Evolutionary conservation across 1,140 invertebrate species (phyloP).

Genomic region (Steinernema khuongi): DNA sequence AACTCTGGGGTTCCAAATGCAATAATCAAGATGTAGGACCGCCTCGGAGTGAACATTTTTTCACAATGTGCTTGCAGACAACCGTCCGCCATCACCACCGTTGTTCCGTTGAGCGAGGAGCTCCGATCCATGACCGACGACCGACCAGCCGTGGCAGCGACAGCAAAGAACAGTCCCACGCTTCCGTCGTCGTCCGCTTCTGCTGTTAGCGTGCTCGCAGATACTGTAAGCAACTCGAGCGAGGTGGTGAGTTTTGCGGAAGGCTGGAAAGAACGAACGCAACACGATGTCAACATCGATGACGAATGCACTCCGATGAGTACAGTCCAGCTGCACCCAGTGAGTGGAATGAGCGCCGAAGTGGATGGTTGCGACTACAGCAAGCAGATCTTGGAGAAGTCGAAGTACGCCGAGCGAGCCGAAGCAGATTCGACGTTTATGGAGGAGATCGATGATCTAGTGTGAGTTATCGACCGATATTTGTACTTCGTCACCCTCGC

Average conservation of each 20-base stretch:
- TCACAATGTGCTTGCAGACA: too few species aligned
- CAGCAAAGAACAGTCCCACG: background rate
- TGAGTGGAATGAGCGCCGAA: background rate
- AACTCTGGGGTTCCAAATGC: too few species aligned
- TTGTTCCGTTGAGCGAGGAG: too few species aligned
- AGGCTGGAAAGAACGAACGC: background rate
- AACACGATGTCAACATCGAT: slow-evolving; percentile 1
- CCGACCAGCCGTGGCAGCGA: background rate
- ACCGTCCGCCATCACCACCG: background rate
- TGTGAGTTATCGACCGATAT: background rate
- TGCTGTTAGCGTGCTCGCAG: too few species aligned
- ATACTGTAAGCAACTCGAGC: background rate
- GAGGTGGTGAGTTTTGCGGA: background rate
- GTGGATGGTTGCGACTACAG: slow-evolving; percentile 6
- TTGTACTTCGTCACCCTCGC: background rate
- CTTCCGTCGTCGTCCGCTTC: background rate
- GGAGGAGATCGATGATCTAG: slow-evolving; percentile 19
- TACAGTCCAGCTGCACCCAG: slow-evolving; percentile 16
- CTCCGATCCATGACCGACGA: background rate
- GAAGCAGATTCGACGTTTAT: slow-evolving; percentile 30
- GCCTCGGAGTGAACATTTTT: too few species aligned
- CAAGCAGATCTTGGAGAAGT: slow-evolving; percentile 18
- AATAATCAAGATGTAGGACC: too few species aligned
- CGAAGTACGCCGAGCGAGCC: slow-evolving; percentile 14
- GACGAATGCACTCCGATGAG: slow-evolving; percentile 4